Percentiles rank a stretch among this genome's conserved stretches.
These are phyloP conservation scores for Polyommatus iphigenia DNA, from an alignment of 2,888 invertebrate genomes.

Conservation along the genomic window DNA sequence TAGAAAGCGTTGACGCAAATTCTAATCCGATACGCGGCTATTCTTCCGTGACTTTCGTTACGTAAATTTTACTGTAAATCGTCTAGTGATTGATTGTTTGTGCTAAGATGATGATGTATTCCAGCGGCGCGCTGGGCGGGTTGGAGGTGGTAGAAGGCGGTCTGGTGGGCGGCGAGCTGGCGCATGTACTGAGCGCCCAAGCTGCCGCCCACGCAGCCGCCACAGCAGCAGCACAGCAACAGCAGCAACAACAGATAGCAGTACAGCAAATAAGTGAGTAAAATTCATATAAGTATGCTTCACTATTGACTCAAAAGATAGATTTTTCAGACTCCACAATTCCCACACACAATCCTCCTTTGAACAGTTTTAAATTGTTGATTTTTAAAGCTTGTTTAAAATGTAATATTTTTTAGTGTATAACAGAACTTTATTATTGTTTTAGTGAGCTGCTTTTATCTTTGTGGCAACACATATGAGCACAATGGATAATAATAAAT, in stretches of 20 bases:
- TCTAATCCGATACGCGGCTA: conserved; percentile 40
- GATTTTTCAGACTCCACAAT: background rate
- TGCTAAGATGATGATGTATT: conserved; percentile 74
- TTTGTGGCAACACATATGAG: too few species aligned
- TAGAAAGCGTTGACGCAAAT: conserved; percentile 44
- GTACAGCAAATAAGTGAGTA: conserved; percentile 71
- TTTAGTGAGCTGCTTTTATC: too few species aligned
- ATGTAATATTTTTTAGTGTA: too few species aligned
- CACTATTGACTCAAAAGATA: background rate
- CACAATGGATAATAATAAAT: too few species aligned
- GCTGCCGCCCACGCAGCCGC: conserved; percentile 76
- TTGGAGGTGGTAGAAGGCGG: conserved; percentile 72
- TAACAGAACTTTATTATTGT: too few species aligned
- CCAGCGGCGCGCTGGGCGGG: conserved; percentile 80
- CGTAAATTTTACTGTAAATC: conserved; percentile 42
- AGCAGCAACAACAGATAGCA: conserved; percentile 67
- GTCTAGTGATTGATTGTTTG: conserved; percentile 45
- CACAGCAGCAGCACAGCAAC: conserved; percentile 66
- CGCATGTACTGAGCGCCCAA: conserved; percentile 71
- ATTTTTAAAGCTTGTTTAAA: too few species aligned
- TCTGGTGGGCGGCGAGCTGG: conserved; percentile 67
- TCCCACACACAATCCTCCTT: background rate
- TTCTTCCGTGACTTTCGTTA: conserved; percentile 42
- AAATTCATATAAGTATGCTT: background rate
- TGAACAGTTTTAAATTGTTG: too few species aligned